Conservation (phyloP, 2,797 vertebrate genomes). For the Chaetophractus vellerosus region DNA sequence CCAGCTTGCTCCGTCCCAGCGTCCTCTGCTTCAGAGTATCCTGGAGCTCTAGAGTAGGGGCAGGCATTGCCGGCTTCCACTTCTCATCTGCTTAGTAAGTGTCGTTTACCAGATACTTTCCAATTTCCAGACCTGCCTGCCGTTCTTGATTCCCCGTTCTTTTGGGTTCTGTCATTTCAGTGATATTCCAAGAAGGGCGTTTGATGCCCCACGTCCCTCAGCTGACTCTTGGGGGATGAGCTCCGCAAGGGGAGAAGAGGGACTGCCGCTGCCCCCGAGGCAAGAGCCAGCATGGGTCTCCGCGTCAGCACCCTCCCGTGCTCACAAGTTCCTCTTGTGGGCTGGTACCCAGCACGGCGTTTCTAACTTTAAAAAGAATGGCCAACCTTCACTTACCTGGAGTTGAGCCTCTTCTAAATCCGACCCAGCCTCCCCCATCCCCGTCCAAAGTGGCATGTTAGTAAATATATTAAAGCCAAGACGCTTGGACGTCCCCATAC, state of each 20-base stretch:
- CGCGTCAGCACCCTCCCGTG: not conserved
- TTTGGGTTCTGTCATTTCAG: not conserved
- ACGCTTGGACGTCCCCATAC: not conserved
- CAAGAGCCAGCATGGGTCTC: not conserved
- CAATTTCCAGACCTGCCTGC: not conserved
- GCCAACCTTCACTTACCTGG: not conserved
- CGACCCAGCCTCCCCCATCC: too few relatives aligned
- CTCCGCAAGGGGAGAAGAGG: not conserved
- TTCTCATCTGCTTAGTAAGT: not conserved
- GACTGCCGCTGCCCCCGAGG: not conserved
- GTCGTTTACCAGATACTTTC: not conserved
- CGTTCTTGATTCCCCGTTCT: not conserved
- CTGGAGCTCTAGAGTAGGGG: not conserved
- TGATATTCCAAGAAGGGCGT: not conserved
- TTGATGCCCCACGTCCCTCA: not conserved
- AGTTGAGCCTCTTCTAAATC: not conserved
- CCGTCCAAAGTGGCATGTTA: too few relatives aligned
- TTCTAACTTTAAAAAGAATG: not conserved
- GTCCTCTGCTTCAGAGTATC: not conserved
- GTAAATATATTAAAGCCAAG: not conserved
- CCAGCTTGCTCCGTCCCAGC: not conserved
- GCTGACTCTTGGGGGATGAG: not conserved
- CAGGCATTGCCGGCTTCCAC: not conserved
- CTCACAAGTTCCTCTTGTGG: too few relatives aligned
- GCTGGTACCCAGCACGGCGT: accelerated